Evolutionary conservation across 2,797 vertebrate species (phyloP).

Genomic region (Hydrocynus forskahlii): DNA sequence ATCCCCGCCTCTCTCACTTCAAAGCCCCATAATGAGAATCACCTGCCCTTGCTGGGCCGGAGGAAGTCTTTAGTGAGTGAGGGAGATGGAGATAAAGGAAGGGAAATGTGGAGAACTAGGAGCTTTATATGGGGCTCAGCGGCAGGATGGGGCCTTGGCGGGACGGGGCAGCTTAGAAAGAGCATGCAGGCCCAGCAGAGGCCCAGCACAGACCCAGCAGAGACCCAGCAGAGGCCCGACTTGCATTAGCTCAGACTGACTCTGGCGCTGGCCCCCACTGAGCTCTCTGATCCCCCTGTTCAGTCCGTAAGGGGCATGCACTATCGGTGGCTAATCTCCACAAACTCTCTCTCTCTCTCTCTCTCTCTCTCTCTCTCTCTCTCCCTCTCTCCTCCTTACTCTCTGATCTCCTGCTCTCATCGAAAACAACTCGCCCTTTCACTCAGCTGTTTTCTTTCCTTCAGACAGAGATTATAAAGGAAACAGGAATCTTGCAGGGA

Average conservation of each 20-base stretch:
- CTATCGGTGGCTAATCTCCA: constrained; percentile 47
- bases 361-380: constrained; percentile 23
- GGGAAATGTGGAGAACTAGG: constrained; percentile 48
- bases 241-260: constrained; percentile 36
- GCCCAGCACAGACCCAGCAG: too few species aligned
- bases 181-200: constrained; percentile 24
- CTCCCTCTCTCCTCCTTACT: constrained; percentile 30
- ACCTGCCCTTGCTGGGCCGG: constrained; percentile 55
- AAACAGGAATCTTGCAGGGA: constrained; percentile 31
- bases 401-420: constrained; percentile 53
- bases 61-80: constrained; percentile 60
- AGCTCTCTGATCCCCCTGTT: constrained; percentile 37
- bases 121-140: constrained; percentile 52
- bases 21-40: constrained; percentile 71
- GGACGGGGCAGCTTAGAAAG: constrained; percentile 9
- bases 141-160: constrained; percentile 15
- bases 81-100: constrained; percentile 60
- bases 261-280: constrained; percentile 15
- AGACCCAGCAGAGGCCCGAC: constrained; percentile 6
- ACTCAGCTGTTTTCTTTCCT: constrained; percentile 34
- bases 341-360: constrained; percentile 20
- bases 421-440: constrained; percentile 47
- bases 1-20: constrained; percentile 72
- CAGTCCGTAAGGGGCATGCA: constrained; percentile 25
- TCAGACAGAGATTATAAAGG: constrained; percentile 33